These are phyloP conservation scores for Gallinago undulata DNA, from an alignment of 2,113 vertebrate genomes.

Conservation along the genomic window DNA sequence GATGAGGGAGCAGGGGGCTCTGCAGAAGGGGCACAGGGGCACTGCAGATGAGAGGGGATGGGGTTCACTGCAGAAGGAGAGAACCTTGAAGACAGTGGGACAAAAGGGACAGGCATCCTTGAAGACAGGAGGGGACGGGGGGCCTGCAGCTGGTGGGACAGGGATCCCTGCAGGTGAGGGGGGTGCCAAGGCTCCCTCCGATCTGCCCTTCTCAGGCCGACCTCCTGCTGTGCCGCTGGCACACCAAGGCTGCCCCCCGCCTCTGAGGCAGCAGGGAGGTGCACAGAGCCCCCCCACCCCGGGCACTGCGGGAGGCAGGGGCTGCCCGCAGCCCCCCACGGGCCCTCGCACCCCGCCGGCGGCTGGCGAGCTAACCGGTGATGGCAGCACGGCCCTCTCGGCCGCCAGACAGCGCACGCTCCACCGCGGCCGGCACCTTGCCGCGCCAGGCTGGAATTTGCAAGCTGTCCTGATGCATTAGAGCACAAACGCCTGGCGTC, in stretches of 20 bases:
- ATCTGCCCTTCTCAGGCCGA: neutral
- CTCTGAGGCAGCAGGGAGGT: neutral
- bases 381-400: neutral
- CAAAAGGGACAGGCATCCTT: neutral
- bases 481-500: neutral
- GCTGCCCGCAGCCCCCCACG: neutral
- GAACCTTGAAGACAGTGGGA: neutral
- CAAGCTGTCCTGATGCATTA: slow-evolving; percentile 62
- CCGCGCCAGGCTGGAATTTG: slow-evolving; percentile 41
- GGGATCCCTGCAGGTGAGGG: too few species aligned
- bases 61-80: neutral
- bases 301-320: fast-evolving
- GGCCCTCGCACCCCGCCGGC: neutral
- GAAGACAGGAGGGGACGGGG: neutral
- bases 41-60: neutral
- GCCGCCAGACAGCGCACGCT: neutral
- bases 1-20: neutral
- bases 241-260: fast-evolving
- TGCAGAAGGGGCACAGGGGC: neutral
- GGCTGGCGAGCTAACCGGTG: neutral
- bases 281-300: fast-evolving
- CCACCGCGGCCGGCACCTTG: neutral
- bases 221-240: neutral
- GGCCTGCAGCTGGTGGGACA: too few species aligned
- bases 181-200: neutral